phyloP scores from a whole-genome alignment of 2,797 vertebrate genomes.

The Myripristis murdjan region DNA sequence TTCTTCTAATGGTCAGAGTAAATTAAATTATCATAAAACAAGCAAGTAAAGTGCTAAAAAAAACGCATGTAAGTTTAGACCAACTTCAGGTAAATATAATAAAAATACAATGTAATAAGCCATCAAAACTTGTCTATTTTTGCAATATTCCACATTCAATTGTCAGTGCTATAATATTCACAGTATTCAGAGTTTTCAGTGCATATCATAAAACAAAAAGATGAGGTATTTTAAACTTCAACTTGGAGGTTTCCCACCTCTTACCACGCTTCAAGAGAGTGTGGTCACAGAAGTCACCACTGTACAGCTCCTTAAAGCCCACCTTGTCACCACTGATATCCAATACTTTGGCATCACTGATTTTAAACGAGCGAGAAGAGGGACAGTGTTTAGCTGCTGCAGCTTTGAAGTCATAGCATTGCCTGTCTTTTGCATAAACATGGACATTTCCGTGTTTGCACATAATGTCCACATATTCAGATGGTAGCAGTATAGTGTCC shows the following conservation, averaged over 20 bases:
- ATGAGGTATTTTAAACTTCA: too few relatives aligned
- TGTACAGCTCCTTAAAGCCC: conserved; percentile 14
- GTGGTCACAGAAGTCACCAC: conserved; percentile 30
- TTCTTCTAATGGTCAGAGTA: too few relatives aligned
- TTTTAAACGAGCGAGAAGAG: conserved; percentile 14
- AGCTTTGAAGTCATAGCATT: conserved; percentile 20
- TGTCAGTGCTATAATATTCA: too few relatives aligned
- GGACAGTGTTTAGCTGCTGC: conserved; percentile 5
- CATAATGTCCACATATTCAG: conserved; percentile 12
- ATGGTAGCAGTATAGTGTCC: conserved; percentile 12
- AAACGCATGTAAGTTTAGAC: too few relatives aligned
- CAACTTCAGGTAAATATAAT: too few relatives aligned
- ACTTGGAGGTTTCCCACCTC: conserved; percentile 21
- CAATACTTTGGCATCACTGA: conserved; percentile 11
- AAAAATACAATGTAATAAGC: too few relatives aligned
- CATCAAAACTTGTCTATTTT: too few relatives aligned
- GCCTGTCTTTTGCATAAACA: conserved; percentile 5
- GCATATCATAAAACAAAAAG: too few relatives aligned
- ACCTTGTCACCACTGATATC: conserved; percentile 4
- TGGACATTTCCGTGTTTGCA: conserved; percentile 13
- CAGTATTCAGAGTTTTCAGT: too few relatives aligned
- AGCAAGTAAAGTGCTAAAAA: too few relatives aligned
- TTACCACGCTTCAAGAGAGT: conserved; percentile 26
- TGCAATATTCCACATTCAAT: too few relatives aligned
- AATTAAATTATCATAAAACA: too few relatives aligned